Percentiles rank a stretch among this genome's conserved stretches.
Conservation (phyloP, 1,140 invertebrate species). For the Stegodyphus mimosarum region DNA sequence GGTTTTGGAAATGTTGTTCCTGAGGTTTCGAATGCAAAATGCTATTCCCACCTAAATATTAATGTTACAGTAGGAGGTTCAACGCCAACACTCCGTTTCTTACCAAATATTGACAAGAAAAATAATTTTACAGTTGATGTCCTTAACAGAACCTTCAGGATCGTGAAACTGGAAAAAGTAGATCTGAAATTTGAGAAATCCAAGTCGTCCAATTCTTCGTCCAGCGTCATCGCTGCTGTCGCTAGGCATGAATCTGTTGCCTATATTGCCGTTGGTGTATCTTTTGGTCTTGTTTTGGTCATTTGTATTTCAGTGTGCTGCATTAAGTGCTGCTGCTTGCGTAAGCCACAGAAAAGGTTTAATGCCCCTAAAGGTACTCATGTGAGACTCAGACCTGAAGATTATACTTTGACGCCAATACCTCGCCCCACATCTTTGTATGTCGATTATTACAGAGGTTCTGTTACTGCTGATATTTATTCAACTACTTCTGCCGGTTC, state of each 20-base stretch:
- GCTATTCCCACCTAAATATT: constrained; percentile 41
- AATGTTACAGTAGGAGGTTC: constrained; percentile 33
- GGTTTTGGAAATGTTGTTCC: constrained; percentile 38
- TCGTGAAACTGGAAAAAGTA: constrained; percentile 45
- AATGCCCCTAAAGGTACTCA: constrained; percentile 20
- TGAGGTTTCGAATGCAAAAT: constrained; percentile 47
- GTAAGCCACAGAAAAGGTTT: constrained; percentile 27
- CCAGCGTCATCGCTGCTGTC: constrained; percentile 26
- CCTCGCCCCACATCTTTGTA: constrained; percentile 59
- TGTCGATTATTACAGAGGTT: constrained; percentile 57
- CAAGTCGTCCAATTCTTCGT: constrained; percentile 32
- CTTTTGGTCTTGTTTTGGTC: constrained; percentile 36
- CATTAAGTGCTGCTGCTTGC: constrained; percentile 40
- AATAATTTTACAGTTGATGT: constrained; percentile 46
- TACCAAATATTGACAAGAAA: constrained; percentile 33
- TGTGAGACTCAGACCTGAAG: constrained; percentile 56
- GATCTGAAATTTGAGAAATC: constrained; percentile 42
- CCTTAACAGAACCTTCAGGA: constrained; percentile 45
- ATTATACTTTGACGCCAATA: constrained; percentile 62
- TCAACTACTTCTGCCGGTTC: constrained; percentile 56
- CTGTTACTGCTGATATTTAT: constrained; percentile 36
- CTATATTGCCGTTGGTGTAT: constrained; percentile 28
- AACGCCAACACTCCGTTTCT: constrained; percentile 30
- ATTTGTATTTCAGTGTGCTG: constrained; percentile 25
- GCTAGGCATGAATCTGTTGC: constrained; percentile 41